Conservation (phyloP, 53 echinoderm and acorn worm genomes). For the Pentamera pediparva region DNA sequence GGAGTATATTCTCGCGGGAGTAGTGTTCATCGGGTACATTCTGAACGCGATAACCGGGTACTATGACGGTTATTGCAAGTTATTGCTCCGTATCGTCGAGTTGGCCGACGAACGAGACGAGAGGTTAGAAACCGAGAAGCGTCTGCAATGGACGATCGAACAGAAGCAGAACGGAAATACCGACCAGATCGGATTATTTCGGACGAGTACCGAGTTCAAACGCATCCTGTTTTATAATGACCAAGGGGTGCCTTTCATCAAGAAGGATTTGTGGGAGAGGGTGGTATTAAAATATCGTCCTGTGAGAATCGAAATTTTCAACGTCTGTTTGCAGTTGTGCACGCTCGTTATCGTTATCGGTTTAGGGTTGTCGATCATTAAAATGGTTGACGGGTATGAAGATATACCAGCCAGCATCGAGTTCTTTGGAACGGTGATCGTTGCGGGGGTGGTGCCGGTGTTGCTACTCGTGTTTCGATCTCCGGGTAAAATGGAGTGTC, state of each 20-base stretch:
- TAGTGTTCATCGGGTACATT: conserved; percentile 57
- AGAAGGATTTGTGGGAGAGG: conserved; percentile 51
- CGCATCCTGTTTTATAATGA: conserved; percentile 4
- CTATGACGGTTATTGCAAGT: conserved; percentile 74
- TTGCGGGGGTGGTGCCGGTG: conserved; percentile 68
- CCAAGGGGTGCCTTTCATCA: conserved; percentile 49
- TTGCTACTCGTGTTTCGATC: conserved; percentile 56
- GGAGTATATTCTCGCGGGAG: conserved; percentile 44
- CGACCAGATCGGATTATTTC: too few species aligned
- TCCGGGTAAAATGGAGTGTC: conserved; percentile 60
- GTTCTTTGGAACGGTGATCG: conserved; percentile 68
- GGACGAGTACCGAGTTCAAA: too few species aligned
- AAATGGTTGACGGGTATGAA: conserved; percentile 53
- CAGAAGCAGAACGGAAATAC: too few species aligned
- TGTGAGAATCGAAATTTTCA: conserved; percentile 45
- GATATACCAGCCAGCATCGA: conserved; percentile 59
- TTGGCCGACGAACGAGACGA: conserved; percentile 48
- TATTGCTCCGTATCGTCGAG: conserved; percentile 46
- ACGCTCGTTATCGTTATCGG: conserved; percentile 49
- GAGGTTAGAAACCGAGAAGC: too few species aligned
- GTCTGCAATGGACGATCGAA: too few species aligned
- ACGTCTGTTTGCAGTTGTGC: conserved; percentile 40
- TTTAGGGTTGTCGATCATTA: conserved; percentile 69
- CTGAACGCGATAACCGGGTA: conserved; percentile 55
- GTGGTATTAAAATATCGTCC: conserved; percentile 66